phyloP scores from a whole-genome alignment of 2,113 vertebrate species.

The Sphaerodactylus townsendi region DNA sequence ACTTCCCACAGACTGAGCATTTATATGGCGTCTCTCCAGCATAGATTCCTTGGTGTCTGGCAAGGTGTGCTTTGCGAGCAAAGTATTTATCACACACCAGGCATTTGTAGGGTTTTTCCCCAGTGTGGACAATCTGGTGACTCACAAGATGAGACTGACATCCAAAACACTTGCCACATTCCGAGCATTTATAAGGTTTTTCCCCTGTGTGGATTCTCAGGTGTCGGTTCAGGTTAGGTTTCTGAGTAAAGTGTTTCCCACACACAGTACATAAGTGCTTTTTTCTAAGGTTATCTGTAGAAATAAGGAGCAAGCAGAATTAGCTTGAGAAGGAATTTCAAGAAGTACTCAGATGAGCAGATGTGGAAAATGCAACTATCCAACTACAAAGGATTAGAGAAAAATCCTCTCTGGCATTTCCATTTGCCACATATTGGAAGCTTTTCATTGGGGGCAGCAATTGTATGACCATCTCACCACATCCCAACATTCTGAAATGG shows the following conservation, averaged over 20 bases:
- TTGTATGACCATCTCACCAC: neutral
- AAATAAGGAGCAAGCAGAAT: neutral
- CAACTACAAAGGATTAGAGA: neutral
- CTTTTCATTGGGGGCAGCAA: neutral
- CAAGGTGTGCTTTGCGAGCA: slow-evolving; percentile 56
- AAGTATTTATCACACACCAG: slow-evolving; percentile 65
- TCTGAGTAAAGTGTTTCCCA: slow-evolving; percentile 37
- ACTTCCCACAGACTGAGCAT: slow-evolving; percentile 64
- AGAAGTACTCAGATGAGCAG: neutral
- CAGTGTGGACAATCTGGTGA: slow-evolving; percentile 16
- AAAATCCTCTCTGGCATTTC: neutral
- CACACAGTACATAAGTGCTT: slow-evolving; percentile 10
- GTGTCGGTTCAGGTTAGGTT: slow-evolving; percentile 54
- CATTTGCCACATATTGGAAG: neutral
- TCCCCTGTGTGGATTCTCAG: slow-evolving; percentile 37
- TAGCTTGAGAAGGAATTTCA: neutral
- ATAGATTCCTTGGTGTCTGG: slow-evolving; percentile 59
- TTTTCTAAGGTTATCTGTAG: neutral
- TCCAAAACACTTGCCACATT: slow-evolving; percentile 48
- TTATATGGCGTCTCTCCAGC: slow-evolving; percentile 66
- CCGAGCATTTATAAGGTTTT: slow-evolving; percentile 39
- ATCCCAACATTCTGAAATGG: neutral
- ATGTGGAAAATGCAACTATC: neutral
- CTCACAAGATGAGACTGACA: slow-evolving; percentile 4
- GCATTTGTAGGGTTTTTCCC: slow-evolving; percentile 63